Conservation (phyloP, 2,797 vertebrate genomes). For the Enteromius paludinosus region DNA sequence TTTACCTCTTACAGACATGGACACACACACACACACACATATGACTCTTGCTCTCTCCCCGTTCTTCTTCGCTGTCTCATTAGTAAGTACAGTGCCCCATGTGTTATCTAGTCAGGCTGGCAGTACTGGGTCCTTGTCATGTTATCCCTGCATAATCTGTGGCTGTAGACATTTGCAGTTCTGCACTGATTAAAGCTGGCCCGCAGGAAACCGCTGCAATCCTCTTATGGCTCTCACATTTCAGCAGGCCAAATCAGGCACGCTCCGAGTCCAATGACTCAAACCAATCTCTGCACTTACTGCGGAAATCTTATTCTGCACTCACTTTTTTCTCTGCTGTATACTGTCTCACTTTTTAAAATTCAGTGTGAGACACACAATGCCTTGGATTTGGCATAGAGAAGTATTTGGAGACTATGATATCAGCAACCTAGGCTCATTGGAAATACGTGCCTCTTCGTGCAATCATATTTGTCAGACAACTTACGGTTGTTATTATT, state of each 20-base stretch:
- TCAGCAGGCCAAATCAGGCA: slow-evolving; percentile 37
- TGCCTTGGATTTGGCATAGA: slow-evolving; percentile 20
- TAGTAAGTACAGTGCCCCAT: slow-evolving; percentile 32
- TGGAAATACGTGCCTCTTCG: too few relatives aligned
- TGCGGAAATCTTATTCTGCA: slow-evolving; percentile 15
- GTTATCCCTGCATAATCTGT: slow-evolving; percentile 55
- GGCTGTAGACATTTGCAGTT: slow-evolving; percentile 55
- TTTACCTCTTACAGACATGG: slow-evolving; percentile 26
- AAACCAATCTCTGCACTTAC: slow-evolving; percentile 28
- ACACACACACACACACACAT: slow-evolving; percentile 14
- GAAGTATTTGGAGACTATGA: slow-evolving; percentile 6
- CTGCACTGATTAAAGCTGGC: slow-evolving; percentile 52
- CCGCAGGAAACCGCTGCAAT: slow-evolving; percentile 54
- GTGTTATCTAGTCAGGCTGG: slow-evolving; percentile 35
- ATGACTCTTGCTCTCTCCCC: neutral
- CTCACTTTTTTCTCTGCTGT: slow-evolving; percentile 7
- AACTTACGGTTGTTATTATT: too few relatives aligned
- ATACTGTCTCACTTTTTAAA: neutral
- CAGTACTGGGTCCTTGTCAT: slow-evolving; percentile 39
- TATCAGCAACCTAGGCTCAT: neutral
- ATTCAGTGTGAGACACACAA: slow-evolving; percentile 15
- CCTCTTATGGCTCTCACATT: slow-evolving; percentile 50
- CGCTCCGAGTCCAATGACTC: slow-evolving; percentile 29
- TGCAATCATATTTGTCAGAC: too few relatives aligned
- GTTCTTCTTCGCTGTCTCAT: slow-evolving; percentile 26